Evolutionary conservation across 2,888 invertebrate species (phyloP), one percentile per base, ranked within the genome.

Genomic region (Lithosia quadra): DNA sequence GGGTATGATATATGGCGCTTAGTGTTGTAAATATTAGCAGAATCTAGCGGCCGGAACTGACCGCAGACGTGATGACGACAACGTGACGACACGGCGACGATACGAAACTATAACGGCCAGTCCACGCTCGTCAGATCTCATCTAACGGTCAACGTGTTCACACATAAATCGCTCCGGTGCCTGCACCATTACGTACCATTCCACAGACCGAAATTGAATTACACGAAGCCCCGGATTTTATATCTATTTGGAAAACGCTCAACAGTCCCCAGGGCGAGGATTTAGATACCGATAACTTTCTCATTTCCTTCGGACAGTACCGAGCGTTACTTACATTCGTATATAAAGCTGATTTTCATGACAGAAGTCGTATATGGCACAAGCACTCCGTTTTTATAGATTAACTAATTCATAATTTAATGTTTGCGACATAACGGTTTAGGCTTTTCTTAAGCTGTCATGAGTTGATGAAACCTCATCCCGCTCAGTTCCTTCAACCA

Each of bases 281-380:
- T 93, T 93, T 92, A 90, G 92, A 90, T 89, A 90, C 88, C 90
- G 93, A 93, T 93, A 94, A 93, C 92, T 92, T 94, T 92, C 91
- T 92, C 93, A 93, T 93, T 94, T 94, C 94, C 94, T 92, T 75
- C 87, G 88, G 88, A 85, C 86, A 86, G 84, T 83, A 80, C 78
- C 84, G 82, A 81, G 83, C 88, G 85, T 89, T 88, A 88, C 88
- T 88, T 87, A 84, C 85, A 84, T 86, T 84, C 84, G 82, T 88
- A 88, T 88, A 88, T 88, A 88, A 88, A 84, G 83, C 78, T 72
- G 75, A 83, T 84, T 86, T 82, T 77, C 66, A 80, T 80, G 86
- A 86, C 86, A 85, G 86, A 88, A 88, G 77, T 81, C 76, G 78
- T 82, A 80, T 67, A 73, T 70, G 78, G 77, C 75, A 78, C 75